Evolutionary conservation across 2,113 vertebrate genomes (phyloP).

Genomic region (Percopsis transmontana): DNA sequence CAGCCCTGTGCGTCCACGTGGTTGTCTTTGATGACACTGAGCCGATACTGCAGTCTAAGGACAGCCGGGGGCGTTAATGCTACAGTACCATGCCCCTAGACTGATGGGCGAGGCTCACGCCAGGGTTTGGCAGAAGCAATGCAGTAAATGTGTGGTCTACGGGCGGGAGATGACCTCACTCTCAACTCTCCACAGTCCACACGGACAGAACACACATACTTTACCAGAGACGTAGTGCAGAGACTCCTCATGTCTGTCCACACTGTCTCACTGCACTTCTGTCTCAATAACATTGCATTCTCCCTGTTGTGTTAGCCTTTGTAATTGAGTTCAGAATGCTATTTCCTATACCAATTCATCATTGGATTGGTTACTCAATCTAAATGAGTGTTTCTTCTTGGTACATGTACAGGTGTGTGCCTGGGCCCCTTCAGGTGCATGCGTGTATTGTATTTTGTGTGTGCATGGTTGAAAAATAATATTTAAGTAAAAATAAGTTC

Average conservation of each 20-base stretch:
- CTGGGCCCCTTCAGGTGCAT: conserved; percentile 1
- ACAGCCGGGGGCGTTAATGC: conserved; percentile 14
- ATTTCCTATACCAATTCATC: too few relatives aligned
- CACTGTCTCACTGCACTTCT: not conserved
- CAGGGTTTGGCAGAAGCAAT: conserved; percentile 12
- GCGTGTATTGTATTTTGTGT: not conserved
- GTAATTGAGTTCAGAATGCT: too few relatives aligned
- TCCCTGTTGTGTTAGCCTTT: not conserved
- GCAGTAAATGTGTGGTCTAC: conserved; percentile 19
- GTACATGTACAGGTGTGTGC: conserved; percentile 11
- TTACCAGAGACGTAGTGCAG: not conserved
- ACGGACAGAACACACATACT: not conserved
- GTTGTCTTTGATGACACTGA: conserved; percentile 28
- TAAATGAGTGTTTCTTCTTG: conserved; percentile 13
- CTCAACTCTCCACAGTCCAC: conserved; percentile 17
- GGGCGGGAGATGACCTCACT: conserved; percentile 21
- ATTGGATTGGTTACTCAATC: not conserved
- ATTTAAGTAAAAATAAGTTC: too few relatives aligned
- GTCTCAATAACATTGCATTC: not conserved
- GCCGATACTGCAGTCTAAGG: conserved; percentile 26
- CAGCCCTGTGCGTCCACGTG: conserved; percentile 10
- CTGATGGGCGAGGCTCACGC: not conserved
- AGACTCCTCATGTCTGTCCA: not conserved
- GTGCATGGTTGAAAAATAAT: not conserved
- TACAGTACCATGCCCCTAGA: conserved; percentile 3